Base-by-base conservation (phyloP, 2,888 invertebrate genomes). In the Epinotia bilunana region DNA sequence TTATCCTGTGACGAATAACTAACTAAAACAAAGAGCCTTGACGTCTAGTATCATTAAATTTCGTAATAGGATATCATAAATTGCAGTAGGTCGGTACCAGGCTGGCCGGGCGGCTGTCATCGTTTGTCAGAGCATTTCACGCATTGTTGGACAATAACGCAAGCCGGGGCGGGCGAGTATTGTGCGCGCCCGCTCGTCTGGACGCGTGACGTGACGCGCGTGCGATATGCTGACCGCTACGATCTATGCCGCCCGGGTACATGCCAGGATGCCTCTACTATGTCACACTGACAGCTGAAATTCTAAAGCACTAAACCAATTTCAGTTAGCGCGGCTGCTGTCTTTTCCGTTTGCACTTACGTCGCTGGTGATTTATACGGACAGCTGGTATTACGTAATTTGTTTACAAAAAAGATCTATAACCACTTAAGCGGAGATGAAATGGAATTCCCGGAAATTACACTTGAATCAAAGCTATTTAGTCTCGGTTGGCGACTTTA, bases 121-220 rank as follows among this genome's bases (percentile, higher is more conserved):
- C 94, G 94, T 94, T 94, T 94, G 94, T 94, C 94, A 94, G 94
- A 88, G 91, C 92, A 91, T 94, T 94, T 94, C 93, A 93, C 93
- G 94, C 94, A 90, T 93, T 92, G 94, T 93, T 92, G 93, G 93
- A 91, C 92, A 91, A 94, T 92, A 93, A 91, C 91, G 93, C 93
- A 90, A 85, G 87, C 84, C 81, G 84, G 87, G 86, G 86, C 83
- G 84, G 87, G 84, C 84, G 78, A 81, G 86, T 83, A 88, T 89
- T 89, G 90, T 90, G 85, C 84, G 86, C 86, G 84, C 77, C 85
- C 84, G 85, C 83, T 81, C 83, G 85, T 82, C 84, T 85, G 85
- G 85, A 83, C 87, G 83, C 82, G 83, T 86, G 86, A 84, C 86
- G 87, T 84, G 86, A 86, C 86, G 86, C 85, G 84, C 83, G 83